These are phyloP conservation scores for Trichopoda pennipes DNA, from an alignment of 2,888 invertebrate genomes.

Conservation along the genomic window DNA sequence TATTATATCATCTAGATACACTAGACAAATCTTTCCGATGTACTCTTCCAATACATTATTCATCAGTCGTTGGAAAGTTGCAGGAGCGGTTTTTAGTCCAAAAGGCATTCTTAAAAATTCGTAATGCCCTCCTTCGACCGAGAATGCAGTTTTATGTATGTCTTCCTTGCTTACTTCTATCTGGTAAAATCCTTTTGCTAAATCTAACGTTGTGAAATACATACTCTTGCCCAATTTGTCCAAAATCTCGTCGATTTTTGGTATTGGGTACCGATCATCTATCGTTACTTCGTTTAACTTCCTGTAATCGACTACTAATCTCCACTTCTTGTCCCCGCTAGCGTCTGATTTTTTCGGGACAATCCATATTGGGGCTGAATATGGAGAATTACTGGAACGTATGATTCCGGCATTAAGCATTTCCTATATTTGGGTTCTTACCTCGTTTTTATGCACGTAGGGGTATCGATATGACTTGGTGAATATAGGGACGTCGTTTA, in stretches of 20 bases:
- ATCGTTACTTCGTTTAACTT: too few relatives aligned
- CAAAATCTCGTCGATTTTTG: too few relatives aligned
- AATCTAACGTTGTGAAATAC: too few relatives aligned
- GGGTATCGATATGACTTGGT: background rate
- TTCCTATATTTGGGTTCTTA: background rate
- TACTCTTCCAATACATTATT: too few relatives aligned
- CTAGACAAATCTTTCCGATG: too few relatives aligned
- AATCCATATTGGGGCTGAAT: background rate
- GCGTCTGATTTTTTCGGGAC: background rate
- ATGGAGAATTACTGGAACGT: background rate
- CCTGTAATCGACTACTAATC: slow-evolving; percentile 1
- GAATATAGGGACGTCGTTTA: background rate
- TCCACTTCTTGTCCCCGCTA: background rate
- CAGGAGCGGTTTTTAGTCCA: background rate
- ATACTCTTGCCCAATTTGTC: too few relatives aligned
- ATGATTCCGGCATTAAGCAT: background rate
- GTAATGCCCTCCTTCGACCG: background rate
- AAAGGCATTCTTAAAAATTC: background rate
- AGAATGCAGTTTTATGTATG: background rate
- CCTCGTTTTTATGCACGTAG: background rate
- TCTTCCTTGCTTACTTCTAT: too few relatives aligned
- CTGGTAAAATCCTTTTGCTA: too few relatives aligned
- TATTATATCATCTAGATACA: too few relatives aligned
- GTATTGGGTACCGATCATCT: background rate
- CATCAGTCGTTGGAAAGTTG: too few relatives aligned